Base-by-base conservation (phyloP, 1,140 invertebrate species). In the Drosophila sp. region DNA sequence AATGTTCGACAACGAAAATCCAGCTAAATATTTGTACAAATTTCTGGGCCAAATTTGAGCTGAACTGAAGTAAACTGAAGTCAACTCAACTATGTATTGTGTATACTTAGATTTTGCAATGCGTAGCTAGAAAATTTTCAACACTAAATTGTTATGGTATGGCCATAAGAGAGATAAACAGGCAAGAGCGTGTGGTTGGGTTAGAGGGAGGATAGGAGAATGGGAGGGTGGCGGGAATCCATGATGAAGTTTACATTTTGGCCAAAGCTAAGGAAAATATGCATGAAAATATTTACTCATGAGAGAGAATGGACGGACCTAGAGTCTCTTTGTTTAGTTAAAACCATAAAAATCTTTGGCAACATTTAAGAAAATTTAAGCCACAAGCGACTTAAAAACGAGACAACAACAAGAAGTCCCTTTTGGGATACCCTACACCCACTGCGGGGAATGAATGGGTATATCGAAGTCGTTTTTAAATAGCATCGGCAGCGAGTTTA, bases 281-380 rank as follows among this genome's bases (percentile, higher is more conserved):
- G 82, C 77, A 77, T 60, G 73, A 87, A 89, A 89, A 87, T 87
- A 87, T 87, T 87, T 87, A 89, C 84, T 84, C 74, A 79, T 75
- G 84, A 84, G 80, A 60, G 44, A 70, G 73, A 76, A 35, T 35
- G 32, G 55, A 33, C 55, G 32, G 55, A 33, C 55, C 25, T 6
- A 56, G 29, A 32, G 30, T 57, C 30, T 32, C 55, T 65, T 87
- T 87, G 76, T 87, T 87, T 89, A 89, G 83, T 83, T 89, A 89
- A 87, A 83, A 50, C 84, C 83, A 82, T 89, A 87, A 86, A 89
- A 89, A 89, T 50, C 44, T 50, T 23, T 54, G 6, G 73, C 60
- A 84, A 70, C 84, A 87, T 87, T 87, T 87, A 87, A 84, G 84
- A 87, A 87, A 87, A 80, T 87, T 87, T 87, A 87, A 87, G 84